Base-by-base conservation (phyloP, 2,113 vertebrate genomes). In the Zingel zingel region DNA sequence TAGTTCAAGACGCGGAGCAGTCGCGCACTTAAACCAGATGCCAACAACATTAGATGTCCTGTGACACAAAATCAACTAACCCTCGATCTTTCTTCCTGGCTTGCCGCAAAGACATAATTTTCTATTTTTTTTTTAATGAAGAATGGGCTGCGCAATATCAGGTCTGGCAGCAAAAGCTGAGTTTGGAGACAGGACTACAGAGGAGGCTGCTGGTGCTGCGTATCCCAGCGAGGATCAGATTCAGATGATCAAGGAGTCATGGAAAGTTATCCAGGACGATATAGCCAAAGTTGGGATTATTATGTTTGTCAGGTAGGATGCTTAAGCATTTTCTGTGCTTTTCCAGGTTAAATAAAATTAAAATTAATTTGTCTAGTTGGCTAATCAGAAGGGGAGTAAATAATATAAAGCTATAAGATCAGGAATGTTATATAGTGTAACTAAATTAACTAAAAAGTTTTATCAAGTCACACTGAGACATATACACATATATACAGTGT, bases 231-330 rank as follows among this genome's bases (percentile, higher is more conserved):
- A 87, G 65, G 77, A 90, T n/a, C 94, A 96, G 47, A 90, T 96
- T 39, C 81, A 92, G 59, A 93, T 95, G 89, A 95, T 96, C 74
- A 94, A 93, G 43, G 93, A 95, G n/a, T 96, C 95, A 0, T 96
- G 95, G 96, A 95, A 92, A 94, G 94, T 96, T 92, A 96, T 96
- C 72, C 90, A 93, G 77, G 94, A 96, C 65, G 95, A 96, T 33
- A 96, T 96, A 21, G 95, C 95, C 13, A 96, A 95, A 94, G 94
- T 94, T 86, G 96, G 96, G 62, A 95, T 96, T 59, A 96, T 96
- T 62, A 94, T 96, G 90, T 96, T 96, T 59, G 95, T 96, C 90
- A 94, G 95, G 96, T 96, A 84, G 93, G 88, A 73, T 25, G n/a
- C 9, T 58, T 3, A 0, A 27, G 1, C n/a, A 2, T 61, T 25